These are phyloP conservation scores for Maconellicoccus hirsutus DNA, from an alignment of 1,140 invertebrate species.

Conservation along the genomic window DNA sequence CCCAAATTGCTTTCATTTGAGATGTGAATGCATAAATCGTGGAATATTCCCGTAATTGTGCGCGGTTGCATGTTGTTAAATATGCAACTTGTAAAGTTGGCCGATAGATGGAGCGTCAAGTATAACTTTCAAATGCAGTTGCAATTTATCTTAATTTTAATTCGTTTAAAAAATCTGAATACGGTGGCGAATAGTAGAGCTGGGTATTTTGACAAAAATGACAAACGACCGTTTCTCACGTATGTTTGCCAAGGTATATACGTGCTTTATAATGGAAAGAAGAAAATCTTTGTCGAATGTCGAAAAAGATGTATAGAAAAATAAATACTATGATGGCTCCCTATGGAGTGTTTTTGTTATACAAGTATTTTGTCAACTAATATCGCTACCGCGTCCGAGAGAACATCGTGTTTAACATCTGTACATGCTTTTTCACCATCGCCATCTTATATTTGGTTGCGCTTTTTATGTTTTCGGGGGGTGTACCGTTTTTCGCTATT, in stretches of 20 bases:
- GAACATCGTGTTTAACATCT: conserved; percentile 11
- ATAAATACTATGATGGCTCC: conserved; percentile 21
- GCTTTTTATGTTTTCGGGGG: neutral
- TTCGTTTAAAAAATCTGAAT: too few relatives aligned
- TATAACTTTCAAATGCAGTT: neutral
- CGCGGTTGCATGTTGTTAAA: neutral
- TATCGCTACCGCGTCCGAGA: neutral
- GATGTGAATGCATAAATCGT: neutral
- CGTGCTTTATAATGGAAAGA: neutral
- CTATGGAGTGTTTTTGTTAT: conserved; percentile 17
- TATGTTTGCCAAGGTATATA: neutral
- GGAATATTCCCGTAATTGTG: neutral
- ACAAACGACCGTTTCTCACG: neutral
- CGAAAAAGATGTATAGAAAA: conserved; percentile 12
- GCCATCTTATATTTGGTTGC: neutral
- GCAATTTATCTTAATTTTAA: too few relatives aligned
- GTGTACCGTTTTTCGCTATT: too few relatives aligned
- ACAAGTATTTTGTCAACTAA: conserved; percentile 18
- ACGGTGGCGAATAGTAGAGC: too few relatives aligned
- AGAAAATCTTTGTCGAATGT: neutral
- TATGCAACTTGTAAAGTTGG: neutral
- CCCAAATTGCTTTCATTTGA: neutral
- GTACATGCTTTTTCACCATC: neutral
- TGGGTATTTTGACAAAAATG: conserved; percentile 16
- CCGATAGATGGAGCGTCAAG: neutral